These are phyloP conservation scores for Drosophila subsilvestris DNA, from an alignment of 2,888 invertebrate species.

Conservation along the genomic window DNA sequence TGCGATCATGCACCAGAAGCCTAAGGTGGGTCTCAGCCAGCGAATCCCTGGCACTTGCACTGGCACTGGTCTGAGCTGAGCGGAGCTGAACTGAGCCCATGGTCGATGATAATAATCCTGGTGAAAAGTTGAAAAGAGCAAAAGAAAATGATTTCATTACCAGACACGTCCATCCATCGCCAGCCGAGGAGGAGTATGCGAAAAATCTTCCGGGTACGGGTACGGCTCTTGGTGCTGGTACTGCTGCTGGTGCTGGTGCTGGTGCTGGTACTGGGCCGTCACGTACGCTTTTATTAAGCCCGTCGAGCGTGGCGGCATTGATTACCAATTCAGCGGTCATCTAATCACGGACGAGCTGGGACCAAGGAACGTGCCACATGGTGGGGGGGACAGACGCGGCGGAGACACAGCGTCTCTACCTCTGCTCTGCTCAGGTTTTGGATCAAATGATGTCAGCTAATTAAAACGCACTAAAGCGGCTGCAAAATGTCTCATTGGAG, in stretches of 20 bases:
- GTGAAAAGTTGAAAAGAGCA: conserved; percentile 75
- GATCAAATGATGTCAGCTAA: conserved; percentile 57
- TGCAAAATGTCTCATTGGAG: conserved; percentile 33
- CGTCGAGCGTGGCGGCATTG: conserved; percentile 77
- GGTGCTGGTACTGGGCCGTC: conserved; percentile 55
- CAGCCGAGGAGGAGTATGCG: conserved; percentile 59
- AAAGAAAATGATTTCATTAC: conserved; percentile 78
- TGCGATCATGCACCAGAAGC: conserved; percentile 45
- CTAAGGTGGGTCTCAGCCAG: conserved; percentile 25
- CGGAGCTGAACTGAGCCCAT: conserved; percentile 20
- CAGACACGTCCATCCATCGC: conserved; percentile 68
- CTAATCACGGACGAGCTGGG: conserved; percentile 61
- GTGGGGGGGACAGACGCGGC: not conserved
- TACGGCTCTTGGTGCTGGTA: no score
- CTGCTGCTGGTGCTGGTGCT: no score
- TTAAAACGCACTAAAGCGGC: conserved; percentile 74
- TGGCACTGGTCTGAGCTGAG: not conserved
- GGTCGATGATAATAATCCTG: conserved; percentile 62
- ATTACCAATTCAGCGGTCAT: conserved; percentile 83
- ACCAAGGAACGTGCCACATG: conserved; percentile 53
- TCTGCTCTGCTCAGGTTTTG: not conserved
- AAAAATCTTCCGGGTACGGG: conserved; percentile 59
- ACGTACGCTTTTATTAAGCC: conserved; percentile 84
- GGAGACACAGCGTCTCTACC: conserved; percentile 10
- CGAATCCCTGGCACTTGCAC: conserved; percentile 16